A percentile compares a stretch with the other conserved stretches of the same genome.
These are phyloP conservation scores for Ochropleura leucogaster DNA, from an alignment of 2,888 invertebrate species.

Conservation along the genomic window DNA sequence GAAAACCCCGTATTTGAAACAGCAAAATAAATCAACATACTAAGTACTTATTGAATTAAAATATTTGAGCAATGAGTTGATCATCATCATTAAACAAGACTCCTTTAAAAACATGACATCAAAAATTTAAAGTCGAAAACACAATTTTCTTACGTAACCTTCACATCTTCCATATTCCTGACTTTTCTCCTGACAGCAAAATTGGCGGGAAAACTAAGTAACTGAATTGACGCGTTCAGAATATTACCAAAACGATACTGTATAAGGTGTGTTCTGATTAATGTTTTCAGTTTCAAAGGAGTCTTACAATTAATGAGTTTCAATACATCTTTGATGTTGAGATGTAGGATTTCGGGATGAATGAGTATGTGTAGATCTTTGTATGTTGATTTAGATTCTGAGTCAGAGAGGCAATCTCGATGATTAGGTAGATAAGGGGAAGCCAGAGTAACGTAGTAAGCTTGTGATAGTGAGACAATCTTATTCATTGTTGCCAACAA, in stretches of 20 bases:
- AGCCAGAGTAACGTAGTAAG: not conserved
- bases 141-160: not conserved
- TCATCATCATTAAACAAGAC: not conserved
- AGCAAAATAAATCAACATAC: not conserved
- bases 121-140: not conserved
- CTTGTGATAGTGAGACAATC: not conserved
- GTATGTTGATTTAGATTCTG: conserved; percentile 14
- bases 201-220: conserved; percentile 35
- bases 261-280: conserved; percentile 37
- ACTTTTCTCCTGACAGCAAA: conserved; percentile 41
- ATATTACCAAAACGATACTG: conserved; percentile 41
- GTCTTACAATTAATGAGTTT: conserved; percentile 23
- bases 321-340: conserved; percentile 30
- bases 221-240: conserved; percentile 19
- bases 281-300: conserved; percentile 14
- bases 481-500: not conserved
- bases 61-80: not conserved
- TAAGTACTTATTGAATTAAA: not conserved
- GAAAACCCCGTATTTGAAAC: conserved; percentile 3
- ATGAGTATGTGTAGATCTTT: conserved; percentile 20
- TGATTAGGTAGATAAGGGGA: not conserved
- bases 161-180: conserved; percentile 1
- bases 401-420: not conserved
- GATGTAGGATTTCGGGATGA: conserved; percentile 18
- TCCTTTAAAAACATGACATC: not conserved